A percentile compares a stretch with the other conserved stretches of the same genome.
Conservation (phyloP, 2,888 invertebrate species). For the Mythimna impura region DNA sequence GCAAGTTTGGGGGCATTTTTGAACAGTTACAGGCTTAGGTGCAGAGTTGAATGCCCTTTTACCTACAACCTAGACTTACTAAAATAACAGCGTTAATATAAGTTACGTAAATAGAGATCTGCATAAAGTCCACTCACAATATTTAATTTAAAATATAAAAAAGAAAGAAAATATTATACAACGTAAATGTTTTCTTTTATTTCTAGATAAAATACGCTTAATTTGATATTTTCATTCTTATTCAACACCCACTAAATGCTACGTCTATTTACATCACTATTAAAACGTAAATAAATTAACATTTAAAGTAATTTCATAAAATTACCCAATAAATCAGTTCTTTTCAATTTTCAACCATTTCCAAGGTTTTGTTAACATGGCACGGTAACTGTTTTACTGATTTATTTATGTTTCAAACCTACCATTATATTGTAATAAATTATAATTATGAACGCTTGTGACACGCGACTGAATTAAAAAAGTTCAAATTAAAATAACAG, state of each 20-base stretch:
- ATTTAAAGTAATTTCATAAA: slow-evolving; percentile 35
- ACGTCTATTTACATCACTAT: too few relatives aligned
- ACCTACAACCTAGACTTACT: background rate
- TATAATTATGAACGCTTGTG: slow-evolving; percentile 44
- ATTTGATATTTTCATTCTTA: too few relatives aligned
- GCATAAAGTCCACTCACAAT: too few relatives aligned
- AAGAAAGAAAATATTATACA: too few relatives aligned
- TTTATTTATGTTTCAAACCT: slow-evolving; percentile 43
- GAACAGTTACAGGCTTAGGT: slow-evolving; percentile 26
- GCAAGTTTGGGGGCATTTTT: slow-evolving; percentile 52
- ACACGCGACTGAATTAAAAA: slow-evolving; percentile 49
- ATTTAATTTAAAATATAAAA: too few relatives aligned
- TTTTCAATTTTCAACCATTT: slow-evolving; percentile 50
- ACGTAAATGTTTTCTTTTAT: too few relatives aligned
- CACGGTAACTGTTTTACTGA: slow-evolving; percentile 42
- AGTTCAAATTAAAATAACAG: slow-evolving; percentile 27
- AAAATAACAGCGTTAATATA: background rate
- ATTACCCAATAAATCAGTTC: slow-evolving; percentile 32
- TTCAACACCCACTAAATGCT: too few relatives aligned
- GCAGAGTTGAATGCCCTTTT: background rate
- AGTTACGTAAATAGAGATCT: too few relatives aligned
- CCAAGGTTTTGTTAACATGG: slow-evolving; percentile 47
- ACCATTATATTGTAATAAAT: slow-evolving; percentile 58
- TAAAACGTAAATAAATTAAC: background rate
- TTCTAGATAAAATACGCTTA: too few relatives aligned